Base-by-base conservation (phyloP, 2,113 vertebrate species). In the Lota lota region DNA sequence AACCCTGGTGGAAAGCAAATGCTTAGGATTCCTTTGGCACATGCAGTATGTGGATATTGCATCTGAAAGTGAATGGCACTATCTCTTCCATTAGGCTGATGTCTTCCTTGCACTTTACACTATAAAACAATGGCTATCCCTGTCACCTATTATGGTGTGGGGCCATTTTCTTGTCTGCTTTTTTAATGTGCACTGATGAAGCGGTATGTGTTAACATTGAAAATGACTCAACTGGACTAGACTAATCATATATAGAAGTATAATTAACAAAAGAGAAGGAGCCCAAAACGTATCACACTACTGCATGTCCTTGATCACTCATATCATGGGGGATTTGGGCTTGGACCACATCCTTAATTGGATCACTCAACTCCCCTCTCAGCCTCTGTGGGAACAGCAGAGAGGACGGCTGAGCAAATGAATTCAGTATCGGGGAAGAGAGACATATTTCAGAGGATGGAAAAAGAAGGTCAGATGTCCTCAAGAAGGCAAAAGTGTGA, bases 311-410 rank as follows among this genome's bases (percentile, higher is more conserved):
- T 47, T 47, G 10, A 47, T 47, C 10, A 1, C 40, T 47, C 8
- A 11, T 47, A 47, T 47, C 40, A 14, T 47, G 6, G 40, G 40
- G 7, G 40, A 10, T 47, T 47, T 11, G 40, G 40, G 12, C 40
- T 11, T 8, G 10, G 40, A 47, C 7, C 40, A 47, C 40, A 2
- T 47, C 40, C 12, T 47, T 47, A 33, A 47, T 47, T 47, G 12
- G 40, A 47, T 47, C 12, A 47, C 12, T 47, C 40, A 2, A 75
- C 70, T 73, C 70, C 80, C 85, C 85, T 77, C 76, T 33, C 69
- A 64, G 36, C 28, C 67, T 71, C 65, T 86, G 83, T 86, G 83
- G 83, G 83, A 86, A 86, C 69, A 18, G 70, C 56, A 56, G 28
- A 33, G 64, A 79, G 74, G 81, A 72, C 24, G 67, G 77, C 75